Evolutionary conservation across 2,113 vertebrate genomes (phyloP), one percentile per base, ranked within the genome.

Genomic region (Hippocampus abdominalis): DNA sequence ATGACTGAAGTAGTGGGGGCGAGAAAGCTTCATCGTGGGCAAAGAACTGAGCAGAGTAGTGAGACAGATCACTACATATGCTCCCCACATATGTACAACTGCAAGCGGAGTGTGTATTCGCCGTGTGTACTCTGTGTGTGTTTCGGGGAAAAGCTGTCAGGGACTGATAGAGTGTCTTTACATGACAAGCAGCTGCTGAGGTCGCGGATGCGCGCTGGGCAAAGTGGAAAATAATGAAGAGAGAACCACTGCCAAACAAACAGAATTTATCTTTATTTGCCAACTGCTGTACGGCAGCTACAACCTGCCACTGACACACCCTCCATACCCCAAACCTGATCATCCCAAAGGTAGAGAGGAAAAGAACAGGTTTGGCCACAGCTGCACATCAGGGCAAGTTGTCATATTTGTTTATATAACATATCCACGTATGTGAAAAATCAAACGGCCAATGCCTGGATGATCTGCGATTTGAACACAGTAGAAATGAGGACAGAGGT

Each of bases 211-310:
- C 92, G 84, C 84, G 84, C 89, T 78, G 93, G 87, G 92, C 92
- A 95, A 91, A 95, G 85, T 91, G 88, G 92, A 94, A 94, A 95
- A 94, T 92, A 95, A 96, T 94, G 94, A 94, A 93, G 84, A 80
- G 87, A 90, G 87, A 91, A 87, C 89, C 81, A 87, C 87, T 91
- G 92, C 90, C 84, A 89, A 91, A 93, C 92, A 94, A 93, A 87
- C 90, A 93, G 92, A 94, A 96, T 96, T 94, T 93, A 95, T 98
- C 96, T 96, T 92, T 93, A 95, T 92, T 94, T 93, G 88, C 94
- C 94, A 94, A 94, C 94, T 95, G 93, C 94, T 91, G 84, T 92
- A 86, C 68, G 80, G 91, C 90, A 89, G 86, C 82, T 84, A 82
- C 78, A 86, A 85, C 88, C 83, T 85, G 84, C 85, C 82, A 76